phyloP scores from a whole-genome alignment of 1,140 invertebrate species.

The Copidosoma floridanum region DNA sequence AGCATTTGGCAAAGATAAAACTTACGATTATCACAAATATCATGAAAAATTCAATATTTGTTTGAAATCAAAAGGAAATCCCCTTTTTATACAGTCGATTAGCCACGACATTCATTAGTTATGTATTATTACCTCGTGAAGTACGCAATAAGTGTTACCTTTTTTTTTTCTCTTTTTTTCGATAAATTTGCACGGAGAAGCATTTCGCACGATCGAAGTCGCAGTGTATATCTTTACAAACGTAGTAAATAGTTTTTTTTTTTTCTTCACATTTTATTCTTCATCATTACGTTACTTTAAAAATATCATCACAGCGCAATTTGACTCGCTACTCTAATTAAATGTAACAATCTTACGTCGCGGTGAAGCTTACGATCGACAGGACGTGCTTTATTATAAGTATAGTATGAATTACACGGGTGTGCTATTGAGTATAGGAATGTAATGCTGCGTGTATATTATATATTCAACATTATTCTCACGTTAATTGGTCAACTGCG shows the following conservation, averaged over 20 bases:
- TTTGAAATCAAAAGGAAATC: neutral
- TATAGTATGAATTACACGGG: constrained; percentile 17
- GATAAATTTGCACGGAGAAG: constrained; percentile 2
- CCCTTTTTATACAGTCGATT: neutral
- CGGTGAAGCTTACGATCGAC: no score
- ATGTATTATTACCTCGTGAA: constrained; percentile 23
- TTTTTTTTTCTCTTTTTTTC: neutral
- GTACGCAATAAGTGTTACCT: no score
- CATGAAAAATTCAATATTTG: neutral
- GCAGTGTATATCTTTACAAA: constrained; percentile 2
- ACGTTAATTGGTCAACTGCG: neutral
- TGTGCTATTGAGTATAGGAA: constrained; percentile 26
- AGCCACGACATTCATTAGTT: neutral
- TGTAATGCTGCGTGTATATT: constrained; percentile 20
- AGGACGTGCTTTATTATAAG: constrained; percentile 15
- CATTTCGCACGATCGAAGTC: constrained; percentile 21
- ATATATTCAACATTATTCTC: constrained; percentile 17
- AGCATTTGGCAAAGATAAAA: no score
- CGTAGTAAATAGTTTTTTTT: neutral
- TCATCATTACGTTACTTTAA: no score
- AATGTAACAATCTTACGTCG: constrained; percentile 21
- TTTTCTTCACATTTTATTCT: neutral
- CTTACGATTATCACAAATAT: no score
- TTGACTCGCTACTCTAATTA: constrained; percentile 4
- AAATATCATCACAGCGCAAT: constrained; percentile 22